These are phyloP conservation scores for Lepidurus arcticus DNA, from an alignment of 1,140 invertebrate species.

Conservation along the genomic window DNA sequence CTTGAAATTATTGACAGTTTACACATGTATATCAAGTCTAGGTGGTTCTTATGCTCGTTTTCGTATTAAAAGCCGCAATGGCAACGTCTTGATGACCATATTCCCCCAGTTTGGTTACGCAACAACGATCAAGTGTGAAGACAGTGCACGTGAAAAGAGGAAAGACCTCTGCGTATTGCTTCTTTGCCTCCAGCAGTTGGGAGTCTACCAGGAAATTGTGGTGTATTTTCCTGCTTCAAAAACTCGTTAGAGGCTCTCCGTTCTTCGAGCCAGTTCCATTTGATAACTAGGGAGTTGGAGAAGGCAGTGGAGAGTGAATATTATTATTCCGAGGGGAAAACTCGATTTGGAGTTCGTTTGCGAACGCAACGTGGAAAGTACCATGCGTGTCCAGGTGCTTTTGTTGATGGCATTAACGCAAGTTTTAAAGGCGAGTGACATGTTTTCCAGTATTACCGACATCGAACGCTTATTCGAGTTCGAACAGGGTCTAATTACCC, in stretches of 20 bases:
- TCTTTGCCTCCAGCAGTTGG: neutral
- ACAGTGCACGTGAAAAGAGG: neutral
- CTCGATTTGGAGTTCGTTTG: too few relatives aligned
- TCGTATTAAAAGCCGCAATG: neutral
- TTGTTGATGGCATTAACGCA: neutral
- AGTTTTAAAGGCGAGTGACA: constrained; percentile 24
- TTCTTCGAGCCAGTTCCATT: too few relatives aligned
- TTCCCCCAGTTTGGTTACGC: neutral
- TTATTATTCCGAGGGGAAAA: too few relatives aligned
- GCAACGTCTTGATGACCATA: neutral
- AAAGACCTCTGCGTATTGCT: neutral
- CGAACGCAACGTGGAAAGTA: too few relatives aligned
- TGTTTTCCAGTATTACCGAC: constrained; percentile 29
- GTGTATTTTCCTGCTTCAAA: neutral
- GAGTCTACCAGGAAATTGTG: neutral
- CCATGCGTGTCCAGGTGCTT: neutral
- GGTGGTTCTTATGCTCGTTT: neutral
- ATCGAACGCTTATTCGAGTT: constrained; percentile 23
- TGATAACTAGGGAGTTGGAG: too few relatives aligned
- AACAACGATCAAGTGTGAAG: constrained; percentile 2
- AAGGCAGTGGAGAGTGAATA: too few relatives aligned
- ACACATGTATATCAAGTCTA: neutral
- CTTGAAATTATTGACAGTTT: neutral
- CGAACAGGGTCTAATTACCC: neutral
- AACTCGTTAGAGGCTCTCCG: too few relatives aligned